Evolutionary conservation across 1,140 invertebrate species (phyloP).

Genomic region (Nasonia vitripennis): DNA sequence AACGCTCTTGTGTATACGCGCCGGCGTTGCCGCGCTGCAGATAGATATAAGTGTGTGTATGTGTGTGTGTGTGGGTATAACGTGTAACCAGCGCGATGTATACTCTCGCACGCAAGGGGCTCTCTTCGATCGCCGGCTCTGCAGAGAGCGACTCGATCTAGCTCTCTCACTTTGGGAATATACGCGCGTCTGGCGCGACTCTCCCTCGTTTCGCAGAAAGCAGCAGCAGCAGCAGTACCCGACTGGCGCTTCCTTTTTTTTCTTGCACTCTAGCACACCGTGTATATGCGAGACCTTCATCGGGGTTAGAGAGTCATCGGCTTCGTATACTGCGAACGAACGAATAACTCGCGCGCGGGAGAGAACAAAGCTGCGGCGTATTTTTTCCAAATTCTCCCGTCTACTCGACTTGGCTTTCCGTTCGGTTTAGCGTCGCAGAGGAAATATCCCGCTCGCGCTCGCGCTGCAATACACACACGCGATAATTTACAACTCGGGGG

Average conservation of each 20-base stretch:
- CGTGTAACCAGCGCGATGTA: conserved; percentile 46
- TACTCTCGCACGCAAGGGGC: conserved; percentile 56
- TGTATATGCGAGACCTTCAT: not conserved
- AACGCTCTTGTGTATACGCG: conserved; percentile 59
- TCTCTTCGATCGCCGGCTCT: conserved; percentile 50
- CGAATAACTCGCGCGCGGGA: not conserved
- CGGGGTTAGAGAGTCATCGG: conserved; percentile 45
- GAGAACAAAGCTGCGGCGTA: not conserved
- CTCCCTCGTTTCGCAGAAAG: conserved; percentile 16
- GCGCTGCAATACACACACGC: too few species aligned
- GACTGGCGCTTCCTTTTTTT: not conserved
- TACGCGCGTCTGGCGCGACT: not conserved
- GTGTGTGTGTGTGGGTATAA: not conserved
- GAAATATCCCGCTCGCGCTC: not conserved
- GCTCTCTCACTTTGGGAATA: not conserved
- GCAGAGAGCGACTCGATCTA: conserved; percentile 5
- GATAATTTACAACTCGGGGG: too few species aligned
- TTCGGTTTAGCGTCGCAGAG: not conserved
- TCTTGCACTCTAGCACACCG: not conserved
- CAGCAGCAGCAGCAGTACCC: not conserved
- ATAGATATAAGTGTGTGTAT: not conserved
- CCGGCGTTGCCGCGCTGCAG: conserved; percentile 45
- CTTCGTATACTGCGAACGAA: not conserved
- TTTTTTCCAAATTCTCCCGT: not conserved
- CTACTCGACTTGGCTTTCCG: not conserved